A percentile compares a stretch with the other conserved stretches of the same genome.
Evolutionary conservation across 2,797 vertebrate genomes (phyloP).

Genomic region (Halcyon leucocephala): DNA sequence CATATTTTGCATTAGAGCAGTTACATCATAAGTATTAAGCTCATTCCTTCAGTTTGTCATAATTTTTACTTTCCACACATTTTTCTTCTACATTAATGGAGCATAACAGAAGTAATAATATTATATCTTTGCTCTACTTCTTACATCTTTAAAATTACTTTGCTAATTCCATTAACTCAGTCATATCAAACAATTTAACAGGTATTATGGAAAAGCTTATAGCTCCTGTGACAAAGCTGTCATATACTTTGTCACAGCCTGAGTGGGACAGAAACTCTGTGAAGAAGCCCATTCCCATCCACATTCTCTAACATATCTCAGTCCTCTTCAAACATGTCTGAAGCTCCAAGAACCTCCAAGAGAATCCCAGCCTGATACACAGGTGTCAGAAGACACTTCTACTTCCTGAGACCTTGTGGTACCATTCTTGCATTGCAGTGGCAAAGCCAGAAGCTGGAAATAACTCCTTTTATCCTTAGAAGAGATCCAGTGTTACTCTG

Average conservation of each 20-base stretch:
- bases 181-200: not conserved
- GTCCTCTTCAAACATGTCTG: not conserved
- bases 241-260: not conserved
- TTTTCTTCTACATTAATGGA: not conserved
- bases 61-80: not conserved
- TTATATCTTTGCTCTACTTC: not conserved
- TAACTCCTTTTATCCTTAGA: not conserved
- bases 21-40: not conserved
- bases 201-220: not conserved
- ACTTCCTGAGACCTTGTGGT: not conserved
- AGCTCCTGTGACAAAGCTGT: not conserved
- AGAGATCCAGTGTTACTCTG: not conserved
- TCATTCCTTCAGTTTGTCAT: not conserved
- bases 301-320: not conserved
- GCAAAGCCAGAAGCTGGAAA: not conserved
- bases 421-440: not conserved
- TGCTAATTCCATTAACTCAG: not conserved
- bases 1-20: not conserved
- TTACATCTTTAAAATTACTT: not conserved
- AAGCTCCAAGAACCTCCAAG: not conserved
- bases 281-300: not conserved
- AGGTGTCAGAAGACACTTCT: not conserved
- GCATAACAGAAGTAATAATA: not conserved
- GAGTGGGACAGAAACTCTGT: not conserved
- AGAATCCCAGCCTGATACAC: not conserved